phyloP scores from a whole-genome alignment of 2,113 vertebrate species.

The Etia nguti region DNA sequence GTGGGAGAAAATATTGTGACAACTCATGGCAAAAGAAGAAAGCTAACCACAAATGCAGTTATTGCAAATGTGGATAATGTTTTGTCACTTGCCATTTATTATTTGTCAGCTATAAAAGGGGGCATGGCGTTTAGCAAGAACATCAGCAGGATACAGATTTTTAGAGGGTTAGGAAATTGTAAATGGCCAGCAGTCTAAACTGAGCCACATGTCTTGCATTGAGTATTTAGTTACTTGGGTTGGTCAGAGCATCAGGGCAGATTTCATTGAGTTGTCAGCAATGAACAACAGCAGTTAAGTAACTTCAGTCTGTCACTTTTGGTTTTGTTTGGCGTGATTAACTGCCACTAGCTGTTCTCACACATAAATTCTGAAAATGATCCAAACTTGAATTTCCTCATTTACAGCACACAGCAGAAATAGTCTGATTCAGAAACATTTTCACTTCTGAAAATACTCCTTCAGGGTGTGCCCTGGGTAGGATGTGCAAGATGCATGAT shows the following conservation, averaged over 20 bases:
- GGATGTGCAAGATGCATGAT: not conserved
- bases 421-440: not conserved
- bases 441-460: not conserved
- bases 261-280: not conserved
- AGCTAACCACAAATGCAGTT: not conserved
- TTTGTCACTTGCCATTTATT: not conserved
- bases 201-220: not conserved
- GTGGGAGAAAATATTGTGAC: not conserved
- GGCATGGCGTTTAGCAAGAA: not conserved
- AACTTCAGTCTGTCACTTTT: not conserved
- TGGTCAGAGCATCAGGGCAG: not conserved
- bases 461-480: not conserved
- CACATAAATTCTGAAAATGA: not conserved
- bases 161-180: not conserved
- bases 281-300: not conserved
- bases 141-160: not conserved
- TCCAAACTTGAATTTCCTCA: not conserved
- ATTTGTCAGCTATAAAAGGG: conserved; percentile 8
- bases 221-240: not conserved
- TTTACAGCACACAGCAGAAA: not conserved
- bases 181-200: not conserved
- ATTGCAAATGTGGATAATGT: not conserved
- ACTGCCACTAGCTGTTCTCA: not conserved
- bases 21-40: not conserved
- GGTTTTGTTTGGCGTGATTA: not conserved